A percentile compares a stretch with the other conserved stretches of the same genome.
Evolutionary conservation across 2,797 vertebrate genomes (phyloP).

Genomic region (Mus spretus): DNA sequence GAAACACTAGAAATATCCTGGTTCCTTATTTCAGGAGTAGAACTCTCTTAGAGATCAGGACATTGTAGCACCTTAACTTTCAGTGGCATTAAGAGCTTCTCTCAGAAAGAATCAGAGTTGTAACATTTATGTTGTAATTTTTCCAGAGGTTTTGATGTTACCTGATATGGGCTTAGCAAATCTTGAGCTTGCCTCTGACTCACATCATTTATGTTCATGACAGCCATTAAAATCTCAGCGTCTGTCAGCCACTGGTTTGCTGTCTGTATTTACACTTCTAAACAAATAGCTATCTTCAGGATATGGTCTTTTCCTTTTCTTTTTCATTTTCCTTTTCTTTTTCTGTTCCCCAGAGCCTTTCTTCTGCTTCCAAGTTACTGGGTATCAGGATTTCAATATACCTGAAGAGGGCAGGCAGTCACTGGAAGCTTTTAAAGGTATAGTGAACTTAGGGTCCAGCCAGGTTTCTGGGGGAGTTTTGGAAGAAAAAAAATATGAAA

Average conservation of each 20-base stretch:
- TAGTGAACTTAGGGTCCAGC: neutral
- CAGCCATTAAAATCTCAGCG: neutral
- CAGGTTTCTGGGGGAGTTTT: neutral
- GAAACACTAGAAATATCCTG: slow-evolving; percentile 52
- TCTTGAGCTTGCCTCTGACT: slow-evolving; percentile 17
- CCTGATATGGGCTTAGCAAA: slow-evolving; percentile 26
- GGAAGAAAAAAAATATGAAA: neutral
- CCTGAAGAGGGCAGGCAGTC: neutral
- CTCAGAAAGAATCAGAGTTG: slow-evolving; percentile 28
- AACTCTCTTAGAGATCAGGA: neutral
- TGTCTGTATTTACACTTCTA: slow-evolving; percentile 49
- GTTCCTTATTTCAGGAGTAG: slow-evolving; percentile 40
- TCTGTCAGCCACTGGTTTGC: slow-evolving; percentile 16
- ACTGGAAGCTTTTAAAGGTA: neutral
- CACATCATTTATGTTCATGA: neutral
- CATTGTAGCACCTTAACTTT: slow-evolving; percentile 67
- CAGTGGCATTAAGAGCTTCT: slow-evolving; percentile 51
- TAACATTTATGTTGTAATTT: slow-evolving; percentile 42
- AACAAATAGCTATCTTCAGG: neutral
- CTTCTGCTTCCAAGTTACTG: slow-evolving; percentile 28
- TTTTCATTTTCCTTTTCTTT: neutral
- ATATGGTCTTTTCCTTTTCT: neutral
- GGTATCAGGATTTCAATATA: slow-evolving; percentile 31
- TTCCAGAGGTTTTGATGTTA: slow-evolving; percentile 48
- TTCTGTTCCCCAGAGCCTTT: neutral